These are phyloP conservation scores for Tapirus indicus DNA, from an alignment of 2,797 vertebrate species.

Conservation along the genomic window DNA sequence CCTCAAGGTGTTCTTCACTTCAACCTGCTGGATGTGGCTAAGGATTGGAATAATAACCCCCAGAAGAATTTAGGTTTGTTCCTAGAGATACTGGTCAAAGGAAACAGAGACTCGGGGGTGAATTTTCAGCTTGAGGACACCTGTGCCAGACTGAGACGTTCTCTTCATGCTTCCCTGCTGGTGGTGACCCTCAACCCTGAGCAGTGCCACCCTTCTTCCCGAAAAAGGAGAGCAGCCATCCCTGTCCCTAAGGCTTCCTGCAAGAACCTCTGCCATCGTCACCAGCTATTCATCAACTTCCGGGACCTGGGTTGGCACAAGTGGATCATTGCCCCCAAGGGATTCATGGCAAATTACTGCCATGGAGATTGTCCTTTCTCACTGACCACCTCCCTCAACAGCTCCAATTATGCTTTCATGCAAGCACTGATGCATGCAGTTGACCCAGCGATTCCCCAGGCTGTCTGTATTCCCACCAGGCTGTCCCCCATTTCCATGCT, in stretches of 20 bases:
- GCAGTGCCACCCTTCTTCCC: constrained; percentile 60
- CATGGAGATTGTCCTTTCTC: constrained; percentile 83
- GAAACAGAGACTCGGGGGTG: background rate
- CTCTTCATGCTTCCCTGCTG: constrained; percentile 71
- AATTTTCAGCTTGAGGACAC: background rate
- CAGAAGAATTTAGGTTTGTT: constrained; percentile 67
- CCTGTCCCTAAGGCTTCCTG: constrained; percentile 24
- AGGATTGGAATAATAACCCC: constrained; percentile 9
- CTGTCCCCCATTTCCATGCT: constrained; percentile 86
- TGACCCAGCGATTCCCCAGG: constrained; percentile 75
- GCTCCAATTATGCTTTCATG: constrained; percentile 83
- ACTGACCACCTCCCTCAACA: constrained; percentile 74
- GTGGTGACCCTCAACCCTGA: constrained; percentile 74
- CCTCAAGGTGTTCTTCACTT: constrained; percentile 75
- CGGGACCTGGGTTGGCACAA: constrained; percentile 84
- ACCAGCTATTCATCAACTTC: constrained; percentile 82
- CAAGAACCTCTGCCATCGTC: constrained; percentile 78
- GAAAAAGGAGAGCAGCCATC: constrained; percentile 67
- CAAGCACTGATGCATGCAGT: constrained; percentile 73
- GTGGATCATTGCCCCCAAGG: constrained; percentile 84
- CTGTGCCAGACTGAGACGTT: constrained; percentile 66
- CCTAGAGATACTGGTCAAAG: constrained; percentile 72
- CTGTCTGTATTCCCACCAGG: constrained; percentile 82
- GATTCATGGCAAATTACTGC: constrained; percentile 86
- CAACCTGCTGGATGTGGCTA: constrained; percentile 65